These are phyloP conservation scores for Bradypus variegatus DNA, from an alignment of 2,797 vertebrate genomes.

Conservation along the genomic window DNA sequence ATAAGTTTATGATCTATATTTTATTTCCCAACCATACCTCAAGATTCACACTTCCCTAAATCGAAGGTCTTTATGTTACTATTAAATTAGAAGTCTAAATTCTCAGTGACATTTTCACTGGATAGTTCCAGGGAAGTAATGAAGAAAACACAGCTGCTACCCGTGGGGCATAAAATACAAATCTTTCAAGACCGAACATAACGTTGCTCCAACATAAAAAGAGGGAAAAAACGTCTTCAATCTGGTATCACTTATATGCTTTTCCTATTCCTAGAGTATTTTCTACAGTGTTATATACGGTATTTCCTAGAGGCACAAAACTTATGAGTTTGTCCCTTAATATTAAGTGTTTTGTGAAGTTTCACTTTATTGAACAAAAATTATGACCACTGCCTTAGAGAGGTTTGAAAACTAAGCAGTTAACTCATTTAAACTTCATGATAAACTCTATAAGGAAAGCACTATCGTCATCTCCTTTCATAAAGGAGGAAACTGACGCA, in stretches of 20 bases:
- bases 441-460: not conserved
- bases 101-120: not conserved
- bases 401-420: not conserved
- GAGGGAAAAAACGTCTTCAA: not conserved
- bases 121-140: not conserved
- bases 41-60: not conserved
- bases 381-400: not conserved
- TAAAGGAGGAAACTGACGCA: not conserved
- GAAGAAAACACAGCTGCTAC: not conserved
- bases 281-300: not conserved
- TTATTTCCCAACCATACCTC: constrained; percentile 17
- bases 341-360: not conserved
- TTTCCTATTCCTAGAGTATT: not conserved
- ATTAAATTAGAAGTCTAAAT: constrained; percentile 1
- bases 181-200: not conserved
- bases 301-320: not conserved
- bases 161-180: not conserved
- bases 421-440: not conserved
- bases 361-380: constrained; percentile 30
- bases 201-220: not conserved
- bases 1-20: not conserved
- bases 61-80: not conserved
- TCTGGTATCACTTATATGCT: not conserved
- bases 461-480: not conserved
- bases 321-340: not conserved